phyloP scores from a whole-genome alignment of 1,140 invertebrate species.

The Anthonomus grandis region DNA sequence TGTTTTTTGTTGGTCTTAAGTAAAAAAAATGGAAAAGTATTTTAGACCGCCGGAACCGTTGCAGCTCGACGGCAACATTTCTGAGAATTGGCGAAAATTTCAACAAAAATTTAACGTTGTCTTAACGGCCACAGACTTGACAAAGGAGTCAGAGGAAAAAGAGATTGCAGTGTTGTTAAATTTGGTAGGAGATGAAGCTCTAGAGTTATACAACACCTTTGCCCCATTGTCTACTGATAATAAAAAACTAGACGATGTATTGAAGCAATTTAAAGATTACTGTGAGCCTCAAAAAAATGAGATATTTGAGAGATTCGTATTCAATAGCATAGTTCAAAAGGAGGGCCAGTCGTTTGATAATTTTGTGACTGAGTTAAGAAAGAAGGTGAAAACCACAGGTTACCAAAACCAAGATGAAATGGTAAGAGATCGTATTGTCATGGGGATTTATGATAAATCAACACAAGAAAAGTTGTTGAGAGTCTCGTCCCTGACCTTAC shows the following conservation, averaged over 20 bases:
- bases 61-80: no score
- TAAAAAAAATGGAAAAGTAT: no score
- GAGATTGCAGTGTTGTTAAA: no score
- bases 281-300: slow-evolving; percentile 37
- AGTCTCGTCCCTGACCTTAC: slow-evolving; percentile 35
- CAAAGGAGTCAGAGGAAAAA: no score
- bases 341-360: slow-evolving; percentile 37
- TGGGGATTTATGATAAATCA: slow-evolving; percentile 27
- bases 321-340: slow-evolving; percentile 32
- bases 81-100: no score
- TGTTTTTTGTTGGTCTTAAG: no score
- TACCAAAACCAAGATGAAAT: slow-evolving; percentile 31
- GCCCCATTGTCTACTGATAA: neutral
- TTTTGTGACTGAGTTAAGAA: slow-evolving; percentile 35
- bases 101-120: no score
- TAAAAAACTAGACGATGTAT: neutral
- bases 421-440: slow-evolving; percentile 33
- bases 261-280: slow-evolving; percentile 27
- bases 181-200: no score
- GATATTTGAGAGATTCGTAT: slow-evolving; percentile 34
- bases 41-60: no score
- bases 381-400: slow-evolving; percentile 31
- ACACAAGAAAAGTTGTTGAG: slow-evolving; percentile 41
- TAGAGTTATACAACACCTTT: slow-evolving; percentile 6
- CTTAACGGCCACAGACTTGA: no score